phyloP scores from a whole-genome alignment of 2,113 vertebrate genomes.

The Climacteris rufus region DNA sequence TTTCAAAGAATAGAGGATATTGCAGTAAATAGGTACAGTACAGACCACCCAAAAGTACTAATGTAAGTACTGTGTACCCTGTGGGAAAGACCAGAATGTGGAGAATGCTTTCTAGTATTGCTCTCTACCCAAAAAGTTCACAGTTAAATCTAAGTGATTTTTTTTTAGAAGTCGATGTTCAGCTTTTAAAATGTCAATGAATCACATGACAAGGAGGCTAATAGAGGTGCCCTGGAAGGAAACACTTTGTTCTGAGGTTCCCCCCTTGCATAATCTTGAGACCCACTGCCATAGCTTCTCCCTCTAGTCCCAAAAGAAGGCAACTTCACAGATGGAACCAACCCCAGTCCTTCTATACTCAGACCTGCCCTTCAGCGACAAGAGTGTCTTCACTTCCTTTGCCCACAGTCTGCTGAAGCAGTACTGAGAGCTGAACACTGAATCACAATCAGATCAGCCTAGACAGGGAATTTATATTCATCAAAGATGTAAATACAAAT shows the following conservation, averaged over 20 bases:
- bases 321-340: neutral
- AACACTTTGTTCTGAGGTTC: neutral
- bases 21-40: neutral
- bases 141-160: neutral
- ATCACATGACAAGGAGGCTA: neutral
- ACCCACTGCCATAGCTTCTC: neutral
- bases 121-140: neutral
- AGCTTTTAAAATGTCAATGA: neutral
- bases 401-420: neutral
- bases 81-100: neutral
- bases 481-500: neutral
- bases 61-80: neutral
- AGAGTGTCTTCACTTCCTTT: neutral
- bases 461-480: neutral
- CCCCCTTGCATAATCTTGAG: neutral
- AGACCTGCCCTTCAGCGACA: neutral
- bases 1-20: constrained; percentile 12
- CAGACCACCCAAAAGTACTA: neutral
- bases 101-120: neutral
- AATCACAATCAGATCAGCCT: neutral
- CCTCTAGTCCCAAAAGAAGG: neutral
- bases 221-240: neutral
- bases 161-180: neutral
- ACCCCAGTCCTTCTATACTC: neutral
- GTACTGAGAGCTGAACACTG: neutral